Percentiles rank a stretch among this genome's conserved stretches.
Conservation (phyloP, 2,888 invertebrate species). For the Limnephilus auricula region DNA sequence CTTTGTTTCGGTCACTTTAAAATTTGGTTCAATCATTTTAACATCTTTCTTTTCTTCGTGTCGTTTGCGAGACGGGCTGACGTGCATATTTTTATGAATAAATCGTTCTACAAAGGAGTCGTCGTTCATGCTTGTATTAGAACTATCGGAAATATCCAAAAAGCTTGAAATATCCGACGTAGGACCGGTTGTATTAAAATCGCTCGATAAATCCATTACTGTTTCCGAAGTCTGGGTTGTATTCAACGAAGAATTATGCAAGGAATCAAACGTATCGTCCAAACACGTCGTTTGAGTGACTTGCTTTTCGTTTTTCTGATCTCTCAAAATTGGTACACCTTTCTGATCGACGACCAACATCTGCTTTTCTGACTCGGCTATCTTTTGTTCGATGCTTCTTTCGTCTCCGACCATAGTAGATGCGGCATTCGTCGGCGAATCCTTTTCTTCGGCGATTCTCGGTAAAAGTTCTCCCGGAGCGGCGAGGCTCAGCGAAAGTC, state of each 20-base stretch:
- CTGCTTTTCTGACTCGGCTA: constrained; percentile 61
- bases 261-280: constrained; percentile 54
- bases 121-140: constrained; percentile 45
- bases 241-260: constrained; percentile 55
- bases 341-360: constrained; percentile 55
- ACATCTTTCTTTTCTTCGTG: neutral
- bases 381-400: constrained; percentile 59
- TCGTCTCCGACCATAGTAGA: constrained; percentile 54
- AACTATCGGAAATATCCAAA: constrained; percentile 56
- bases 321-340: constrained; percentile 8
- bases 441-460: constrained; percentile 92
- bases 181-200: constrained; percentile 50
- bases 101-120: constrained; percentile 48
- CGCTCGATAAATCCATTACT: constrained; percentile 57
- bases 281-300: constrained; percentile 33
- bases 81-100: constrained; percentile 45
- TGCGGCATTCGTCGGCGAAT: constrained; percentile 82
- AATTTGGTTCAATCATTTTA: constrained; percentile 2
- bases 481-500: constrained; percentile 73
- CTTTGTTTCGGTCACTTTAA: constrained; percentile 4
- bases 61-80: constrained; percentile 5
- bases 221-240: constrained; percentile 62
- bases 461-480: constrained; percentile 82
- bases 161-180: constrained; percentile 56
- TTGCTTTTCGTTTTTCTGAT: constrained; percentile 49